Conservation (phyloP, 2,888 invertebrate genomes). For the Heterodera filipjevi region DNA sequence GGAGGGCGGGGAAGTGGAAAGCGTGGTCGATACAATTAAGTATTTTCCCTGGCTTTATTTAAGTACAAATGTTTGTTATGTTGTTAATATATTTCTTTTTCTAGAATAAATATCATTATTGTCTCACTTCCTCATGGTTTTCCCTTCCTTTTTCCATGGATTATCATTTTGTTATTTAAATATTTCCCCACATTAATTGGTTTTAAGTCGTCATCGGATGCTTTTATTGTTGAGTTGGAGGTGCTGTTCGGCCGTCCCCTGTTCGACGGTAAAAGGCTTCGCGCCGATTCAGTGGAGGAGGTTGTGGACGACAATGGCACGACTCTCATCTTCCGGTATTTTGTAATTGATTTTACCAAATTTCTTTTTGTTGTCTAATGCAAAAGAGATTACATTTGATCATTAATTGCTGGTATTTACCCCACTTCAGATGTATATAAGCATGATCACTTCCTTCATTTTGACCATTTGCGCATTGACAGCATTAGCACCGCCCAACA, state of each 20-base stretch:
- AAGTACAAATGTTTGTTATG: too few species aligned
- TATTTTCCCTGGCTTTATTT: not conserved
- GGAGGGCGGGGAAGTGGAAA: constrained; percentile 13
- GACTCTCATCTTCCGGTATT: constrained; percentile 30
- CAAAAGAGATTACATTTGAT: too few species aligned
- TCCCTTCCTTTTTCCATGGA: not conserved
- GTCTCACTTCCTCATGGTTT: not conserved
- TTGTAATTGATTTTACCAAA: too few species aligned
- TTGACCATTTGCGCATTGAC: constrained; percentile 41
- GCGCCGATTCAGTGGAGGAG: not conserved
- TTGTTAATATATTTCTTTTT: too few species aligned
- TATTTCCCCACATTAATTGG: not conserved
- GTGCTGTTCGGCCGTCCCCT: not conserved
- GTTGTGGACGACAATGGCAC: not conserved
- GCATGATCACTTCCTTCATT: constrained; percentile 37
- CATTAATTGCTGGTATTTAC: too few species aligned
- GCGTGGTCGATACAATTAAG: constrained; percentile 28
- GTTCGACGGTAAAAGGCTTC: not conserved
- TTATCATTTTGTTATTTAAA: not conserved
- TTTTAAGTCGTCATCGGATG: not conserved
- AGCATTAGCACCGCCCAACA: constrained; percentile 30
- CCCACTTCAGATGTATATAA: constrained; percentile 28
- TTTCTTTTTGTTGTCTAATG: too few species aligned
- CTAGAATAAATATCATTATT: too few species aligned
- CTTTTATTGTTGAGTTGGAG: not conserved